Base-by-base conservation (phyloP, 2,888 invertebrate genomes). In the Yponomeuta evonymella region DNA sequence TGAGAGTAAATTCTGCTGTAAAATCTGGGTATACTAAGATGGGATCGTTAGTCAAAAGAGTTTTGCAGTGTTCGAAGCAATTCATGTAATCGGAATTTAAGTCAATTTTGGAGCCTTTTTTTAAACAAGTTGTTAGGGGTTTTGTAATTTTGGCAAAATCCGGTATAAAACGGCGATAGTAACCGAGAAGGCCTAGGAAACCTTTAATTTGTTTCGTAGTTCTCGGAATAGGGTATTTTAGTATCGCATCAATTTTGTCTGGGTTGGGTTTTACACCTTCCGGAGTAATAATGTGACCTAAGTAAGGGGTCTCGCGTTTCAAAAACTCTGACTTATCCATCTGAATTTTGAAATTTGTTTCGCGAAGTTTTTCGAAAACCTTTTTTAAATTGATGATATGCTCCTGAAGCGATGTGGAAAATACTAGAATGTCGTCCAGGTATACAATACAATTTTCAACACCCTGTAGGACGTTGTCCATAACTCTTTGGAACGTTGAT, bases 1-100 rank as follows among this genome's bases (percentile, higher is more conserved):
- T 76, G 1, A 79, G 62, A 5, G 75, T 70, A 65, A 80, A 77
- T 2, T 43, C 75, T 72, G 79, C 75, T 0, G 72, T 71, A 66
- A 84, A 86, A 70, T 86, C 79, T n/a, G n/a, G n/a, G 63, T 79
- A 83, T 71, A 77, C 75, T 1, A 85, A 72, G 0, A 85, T 76
- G 0, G 81, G 83, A n/a, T 76, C 76, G 23, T 79, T 29, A 74
- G 70, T 15, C 0, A 75, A 71, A 43, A 79, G 77, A 29, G 74
- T 48, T 6, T 76, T 79, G 23, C 74, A 73, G 70, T 72, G 73
- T 65, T 73, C 65, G 64, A 73, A 73, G 43, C 69, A 72, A n/a
- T 76, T 72, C 36, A 73, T 66, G 15, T 77, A 79, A 9, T 77
- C 66, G n/a, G 71, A 9, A 58, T 71, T 71, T 71, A 75, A 63